Evolutionary conservation across 64 coral and sea anemone species (phyloP).

Genomic region (Pachyseris speciosa): DNA sequence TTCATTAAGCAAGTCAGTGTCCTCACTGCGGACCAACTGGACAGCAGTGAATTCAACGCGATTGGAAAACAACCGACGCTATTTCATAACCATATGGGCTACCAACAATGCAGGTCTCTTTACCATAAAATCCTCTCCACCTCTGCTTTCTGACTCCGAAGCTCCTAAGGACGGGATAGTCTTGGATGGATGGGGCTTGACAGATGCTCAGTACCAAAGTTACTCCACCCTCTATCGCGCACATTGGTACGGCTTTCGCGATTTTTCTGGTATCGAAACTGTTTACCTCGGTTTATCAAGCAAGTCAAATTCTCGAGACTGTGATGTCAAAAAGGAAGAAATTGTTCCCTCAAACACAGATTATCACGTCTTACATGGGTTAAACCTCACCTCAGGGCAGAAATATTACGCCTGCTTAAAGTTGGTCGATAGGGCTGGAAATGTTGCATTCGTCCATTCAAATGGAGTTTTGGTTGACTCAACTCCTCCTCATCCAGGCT

Average conservation of each 20-base stretch:
- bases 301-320: conserved; percentile 28
- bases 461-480: conserved; percentile 85
- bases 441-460: conserved; percentile 74
- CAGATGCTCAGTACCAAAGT: conserved; percentile 91
- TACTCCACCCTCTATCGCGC: conserved; percentile 86
- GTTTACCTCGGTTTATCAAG: conserved; percentile 82
- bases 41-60: conserved; percentile 34
- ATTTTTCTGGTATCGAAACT: conserved; percentile 79
- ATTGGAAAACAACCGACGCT: conserved; percentile 77
- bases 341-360: conserved; percentile 44
- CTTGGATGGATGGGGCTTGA: conserved; percentile 89
- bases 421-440: conserved; percentile 83
- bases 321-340: conserved; percentile 73
- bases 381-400: conserved; percentile 72
- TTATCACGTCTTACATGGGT: conserved; percentile 77
- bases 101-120: conserved; percentile 82
- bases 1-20: conserved; percentile 21
- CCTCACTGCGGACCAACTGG: conserved; percentile 76
- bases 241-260: conserved; percentile 93
- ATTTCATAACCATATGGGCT: conserved; percentile 82
- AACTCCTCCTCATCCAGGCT: conserved; percentile 76
- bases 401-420: conserved; percentile 85
- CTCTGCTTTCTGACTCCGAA: conserved; percentile 84
- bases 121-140: conserved; percentile 62
- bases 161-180: conserved; percentile 72